Base-by-base conservation (phyloP, 2,113 vertebrate species). In the Prochilodus magdalenae region DNA sequence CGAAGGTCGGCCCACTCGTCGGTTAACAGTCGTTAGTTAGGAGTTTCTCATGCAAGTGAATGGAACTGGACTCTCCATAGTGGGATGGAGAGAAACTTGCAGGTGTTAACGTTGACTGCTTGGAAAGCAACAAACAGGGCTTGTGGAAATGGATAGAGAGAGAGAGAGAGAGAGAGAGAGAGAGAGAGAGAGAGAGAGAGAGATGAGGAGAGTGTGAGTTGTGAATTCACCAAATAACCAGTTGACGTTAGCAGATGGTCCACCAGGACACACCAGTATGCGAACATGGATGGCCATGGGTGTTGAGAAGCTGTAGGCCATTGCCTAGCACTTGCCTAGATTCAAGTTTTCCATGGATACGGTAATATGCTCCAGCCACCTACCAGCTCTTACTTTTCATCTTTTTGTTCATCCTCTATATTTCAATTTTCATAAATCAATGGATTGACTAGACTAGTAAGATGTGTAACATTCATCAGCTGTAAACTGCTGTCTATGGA, bases 351-450 rank as follows among this genome's bases (percentile, higher is more conserved):
- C 89, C 92, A 92, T 93, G 93, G 92, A 93, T 93, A 93, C 92
- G 90, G 91, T 91, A 89, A 89, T 91, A 89, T 90, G 90, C 92
- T 91, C 74, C 95, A 95, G 92, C 97, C 96, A 95, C 94, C 96
- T 97, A 97, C 95, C 96, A 96, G 96, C 96, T 97, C 95, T 86
- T 94, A 92, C 92, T 94, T 96, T 93, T 81, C 93, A 89, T 89
- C 91, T 90, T 91, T 77, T 65, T 63, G 65, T 66, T 49, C 55
- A 53, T 51, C 16, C 49, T 51, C 18, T 51, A 51, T 8, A 51
- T 16, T 57, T 66, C 3, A 27, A 40, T 73, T 83, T 83, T 85
- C 81, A 83, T 84, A 84, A 85, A 94, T 94, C 94, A 89, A 95
- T 92, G 95, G 93, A 91, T 92, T 88, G 88, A 93, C 93, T 96